These are phyloP conservation scores for Aethina tumida DNA, from an alignment of 1,140 invertebrate genomes.

Conservation along the genomic window DNA sequence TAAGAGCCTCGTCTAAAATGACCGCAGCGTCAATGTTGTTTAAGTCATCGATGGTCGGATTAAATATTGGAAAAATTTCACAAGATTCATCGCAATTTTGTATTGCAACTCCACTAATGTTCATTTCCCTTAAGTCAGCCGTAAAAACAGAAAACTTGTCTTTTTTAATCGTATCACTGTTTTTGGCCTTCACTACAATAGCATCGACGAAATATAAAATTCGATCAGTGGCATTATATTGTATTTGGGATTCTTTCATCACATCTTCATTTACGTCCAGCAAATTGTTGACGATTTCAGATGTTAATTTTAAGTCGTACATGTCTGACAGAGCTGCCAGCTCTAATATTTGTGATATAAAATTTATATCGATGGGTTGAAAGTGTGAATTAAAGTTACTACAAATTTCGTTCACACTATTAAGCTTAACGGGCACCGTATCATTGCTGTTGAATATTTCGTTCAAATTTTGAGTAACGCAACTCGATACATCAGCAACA, in stretches of 20 bases:
- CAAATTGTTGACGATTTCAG: conserved; percentile 2
- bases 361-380: conserved; percentile 3
- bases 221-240: conserved; percentile 7
- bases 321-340: background rate
- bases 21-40: conserved; percentile 1
- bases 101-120: conserved; percentile 5
- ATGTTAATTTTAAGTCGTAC: background rate
- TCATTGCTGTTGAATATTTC: background rate
- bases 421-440: background rate
- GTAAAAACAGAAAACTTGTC: conserved; percentile 6
- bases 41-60: background rate
- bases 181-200: conserved; percentile 4
- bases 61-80: background rate
- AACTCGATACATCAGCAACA: no score
- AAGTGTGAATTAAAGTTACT: background rate
- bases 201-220: conserved; percentile 8
- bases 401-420: background rate
- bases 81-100: conserved; percentile 7
- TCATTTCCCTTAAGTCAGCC: no score
- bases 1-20: background rate
- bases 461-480: no score
- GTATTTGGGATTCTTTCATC: conserved; percentile 1
- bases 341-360: conserved; percentile 4
- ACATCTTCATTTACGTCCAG: conserved; percentile 5
- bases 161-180: conserved; percentile 1